Conservation (phyloP, 1,140 invertebrate species). For the Drosophila quadrilineata region DNA sequence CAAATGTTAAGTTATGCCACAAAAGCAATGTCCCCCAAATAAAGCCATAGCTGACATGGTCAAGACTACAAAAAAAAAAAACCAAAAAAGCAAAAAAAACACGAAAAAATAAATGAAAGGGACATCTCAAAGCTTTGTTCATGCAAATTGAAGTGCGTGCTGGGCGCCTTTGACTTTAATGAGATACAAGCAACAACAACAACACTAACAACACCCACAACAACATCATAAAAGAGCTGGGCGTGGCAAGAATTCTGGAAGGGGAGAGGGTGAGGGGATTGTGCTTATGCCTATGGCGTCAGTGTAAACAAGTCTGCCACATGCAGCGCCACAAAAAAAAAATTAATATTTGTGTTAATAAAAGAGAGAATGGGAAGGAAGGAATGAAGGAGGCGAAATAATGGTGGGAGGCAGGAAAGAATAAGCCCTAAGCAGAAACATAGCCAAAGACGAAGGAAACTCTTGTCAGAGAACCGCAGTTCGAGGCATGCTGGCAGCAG, state of each 20-base stretch:
- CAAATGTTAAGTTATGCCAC: conserved; percentile 63
- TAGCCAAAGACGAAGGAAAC: background rate
- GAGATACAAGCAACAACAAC: conserved; percentile 61
- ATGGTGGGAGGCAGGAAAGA: background rate
- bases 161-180: conserved; percentile 54
- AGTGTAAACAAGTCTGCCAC: conserved; percentile 67
- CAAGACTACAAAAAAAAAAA: no score
- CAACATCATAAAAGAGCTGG: conserved; percentile 26
- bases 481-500: conserved; percentile 44
- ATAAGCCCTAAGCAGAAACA: background rate
- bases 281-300: conserved; percentile 53
- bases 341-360: conserved; percentile 80
- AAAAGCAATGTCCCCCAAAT: conserved; percentile 55
- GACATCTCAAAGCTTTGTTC: conserved; percentile 56
- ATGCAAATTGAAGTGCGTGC: conserved; percentile 75
- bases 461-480: conserved; percentile 12
- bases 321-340: conserved; percentile 77
- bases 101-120: no score
- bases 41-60: conserved; percentile 56
- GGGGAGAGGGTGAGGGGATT: background rate
- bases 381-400: conserved; percentile 4
- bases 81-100: conserved; percentile 14
- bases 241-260: conserved; percentile 3
- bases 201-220: conserved; percentile 28
- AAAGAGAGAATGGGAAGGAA: conserved; percentile 40